phyloP scores from a whole-genome alignment of 1,140 invertebrate species.

The Brevipalpus yothersi region DNA sequence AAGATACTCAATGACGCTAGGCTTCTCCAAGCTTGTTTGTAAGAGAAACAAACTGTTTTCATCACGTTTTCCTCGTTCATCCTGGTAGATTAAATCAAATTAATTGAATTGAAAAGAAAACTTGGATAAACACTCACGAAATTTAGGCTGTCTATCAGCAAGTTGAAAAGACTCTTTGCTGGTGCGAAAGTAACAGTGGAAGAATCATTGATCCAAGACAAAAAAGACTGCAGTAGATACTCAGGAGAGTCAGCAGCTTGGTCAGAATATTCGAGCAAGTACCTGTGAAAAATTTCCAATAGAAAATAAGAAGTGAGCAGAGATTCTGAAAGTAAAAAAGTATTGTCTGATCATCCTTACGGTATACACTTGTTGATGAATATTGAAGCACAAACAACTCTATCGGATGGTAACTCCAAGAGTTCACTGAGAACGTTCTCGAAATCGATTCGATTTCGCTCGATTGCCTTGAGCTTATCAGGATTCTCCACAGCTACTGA shows the following conservation, averaged over 20 bases:
- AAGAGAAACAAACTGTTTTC: neutral
- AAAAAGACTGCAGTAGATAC: neutral
- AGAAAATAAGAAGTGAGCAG: neutral
- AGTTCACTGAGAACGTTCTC: neutral
- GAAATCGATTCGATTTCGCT: conserved; percentile 2
- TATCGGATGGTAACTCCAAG: neutral
- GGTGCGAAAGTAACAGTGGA: neutral
- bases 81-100: neutral
- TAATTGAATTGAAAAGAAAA: neutral
- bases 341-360: neutral
- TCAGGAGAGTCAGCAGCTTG: neutral
- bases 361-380: neutral
- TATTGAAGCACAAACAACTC: neutral
- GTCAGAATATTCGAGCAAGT: neutral
- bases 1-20: neutral
- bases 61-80: neutral
- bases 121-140: neutral
- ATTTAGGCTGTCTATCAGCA: neutral
- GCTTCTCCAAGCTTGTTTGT: neutral
- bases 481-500: conserved; percentile 6
- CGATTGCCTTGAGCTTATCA: neutral
- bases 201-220: neutral
- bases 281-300: neutral
- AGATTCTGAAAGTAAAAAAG: neutral
- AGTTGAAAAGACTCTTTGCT: neutral